Evolutionary conservation across 2,888 invertebrate genomes (phyloP).

Genomic region (Adineta ricciae): DNA sequence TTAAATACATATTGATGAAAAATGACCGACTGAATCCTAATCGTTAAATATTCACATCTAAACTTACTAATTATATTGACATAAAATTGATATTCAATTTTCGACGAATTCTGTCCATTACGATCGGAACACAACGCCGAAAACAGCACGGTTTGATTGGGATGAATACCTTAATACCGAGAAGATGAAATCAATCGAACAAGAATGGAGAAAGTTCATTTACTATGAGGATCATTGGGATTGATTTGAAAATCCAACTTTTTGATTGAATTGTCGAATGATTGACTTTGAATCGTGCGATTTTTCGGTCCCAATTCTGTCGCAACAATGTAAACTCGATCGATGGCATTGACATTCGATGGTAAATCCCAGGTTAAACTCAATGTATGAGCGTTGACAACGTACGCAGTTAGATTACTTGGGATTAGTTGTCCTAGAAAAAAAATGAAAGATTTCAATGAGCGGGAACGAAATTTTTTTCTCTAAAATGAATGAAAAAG

Average conservation of each 20-base stretch:
- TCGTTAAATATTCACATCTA: neutral
- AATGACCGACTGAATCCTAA: too few species aligned
- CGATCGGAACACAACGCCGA: neutral
- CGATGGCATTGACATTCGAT: neutral
- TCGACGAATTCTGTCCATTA: constrained; percentile 16
- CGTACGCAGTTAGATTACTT: neutral
- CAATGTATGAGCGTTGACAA: neutral
- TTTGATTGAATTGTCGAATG: constrained; percentile 20
- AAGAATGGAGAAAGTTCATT: too few species aligned
- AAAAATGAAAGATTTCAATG: neutral
- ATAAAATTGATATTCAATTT: neutral
- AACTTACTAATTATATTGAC: constrained; percentile 3
- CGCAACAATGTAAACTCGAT: neutral
- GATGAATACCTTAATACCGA: neutral
- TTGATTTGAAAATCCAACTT: neutral
- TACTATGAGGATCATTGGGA: neutral
- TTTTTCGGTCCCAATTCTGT: neutral
- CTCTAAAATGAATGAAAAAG: neutral
- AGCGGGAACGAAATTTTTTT: neutral
- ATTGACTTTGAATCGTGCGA: neutral
- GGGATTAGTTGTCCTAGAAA: neutral
- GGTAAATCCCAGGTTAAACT: constrained; percentile 9
- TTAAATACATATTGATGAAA: neutral
- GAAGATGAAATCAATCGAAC: neutral
- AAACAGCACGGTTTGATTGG: neutral